Evolutionary conservation across 2,797 vertebrate species (phyloP), one percentile per base, ranked within the genome.

Genomic region (Hypotaenidia philippensis): DNA sequence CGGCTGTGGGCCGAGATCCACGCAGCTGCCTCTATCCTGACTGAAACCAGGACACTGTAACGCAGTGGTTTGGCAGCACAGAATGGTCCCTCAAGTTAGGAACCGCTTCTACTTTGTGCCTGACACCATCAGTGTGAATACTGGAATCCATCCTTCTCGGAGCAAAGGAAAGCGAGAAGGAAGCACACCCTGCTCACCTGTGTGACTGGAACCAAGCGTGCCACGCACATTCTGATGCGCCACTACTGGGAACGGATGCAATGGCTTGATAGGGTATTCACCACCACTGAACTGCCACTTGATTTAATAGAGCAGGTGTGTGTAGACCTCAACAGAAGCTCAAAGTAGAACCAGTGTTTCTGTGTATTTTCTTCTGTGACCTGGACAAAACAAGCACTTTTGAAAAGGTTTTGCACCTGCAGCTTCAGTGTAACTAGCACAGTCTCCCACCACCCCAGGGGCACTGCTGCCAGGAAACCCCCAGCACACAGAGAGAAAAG

Each of bases 121-220:
- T 74, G 53, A 18, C 34, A 40, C 14, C 7, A 0, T 31, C 40
- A 81, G n/a, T 27, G 22, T 0, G 0, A 49, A 53, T 23, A 31
- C 22, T 36, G 41, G 34, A 55, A 66, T 63, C 49, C 32, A 36
- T 56, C 78, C 60, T 66, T 71, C 69, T 44, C 40, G 70, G 40
- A 59, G 47, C 31, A 75, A 74, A 50, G 57, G 53, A 72, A 34
- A 70, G 21, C 3, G n/a, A 77, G 56, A 74, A 34, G 17, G 14
- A 77, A 77, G 56, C 60, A 82, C 14, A 10, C 5, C 21, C 34
- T 71, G 17, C 45, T 31, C 75, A 40, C 41, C 31, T 64, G 40
- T 26, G 41, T 47, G 22, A 9, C 23, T 47, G 32, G 31, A 82
- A 41, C 25, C 32, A 69, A 6, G 3, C 1, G 6, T 15, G 21